Percentiles rank a stretch among this genome's conserved stretches.
Evolutionary conservation across 1,140 invertebrate species (phyloP).

Genomic region (Drosophila kepulauana): DNA sequence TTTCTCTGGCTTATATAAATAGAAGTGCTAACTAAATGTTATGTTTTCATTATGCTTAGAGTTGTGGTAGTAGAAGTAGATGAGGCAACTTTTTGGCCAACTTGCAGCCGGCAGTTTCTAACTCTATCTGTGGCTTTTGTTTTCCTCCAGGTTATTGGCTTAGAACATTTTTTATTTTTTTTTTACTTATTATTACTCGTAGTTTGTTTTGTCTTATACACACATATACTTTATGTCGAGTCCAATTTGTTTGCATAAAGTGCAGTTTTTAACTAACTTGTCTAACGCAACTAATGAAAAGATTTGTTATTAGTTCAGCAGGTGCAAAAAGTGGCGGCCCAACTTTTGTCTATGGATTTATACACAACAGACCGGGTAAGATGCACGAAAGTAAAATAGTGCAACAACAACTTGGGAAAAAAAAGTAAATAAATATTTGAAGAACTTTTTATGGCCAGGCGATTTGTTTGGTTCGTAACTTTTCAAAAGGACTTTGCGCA

Average conservation of each 20-base stretch:
- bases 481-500: constrained; percentile 54
- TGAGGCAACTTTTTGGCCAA: constrained; percentile 46
- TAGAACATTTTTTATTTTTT: constrained; percentile 60
- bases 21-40: constrained; percentile 81
- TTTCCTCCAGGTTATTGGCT: constrained; percentile 64
- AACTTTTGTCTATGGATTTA: constrained; percentile 64
- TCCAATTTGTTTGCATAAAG: constrained; percentile 72
- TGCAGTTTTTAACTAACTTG: constrained; percentile 82
- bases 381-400: constrained; percentile 13
- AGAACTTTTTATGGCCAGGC: constrained; percentile 78
- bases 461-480: constrained; percentile 69
- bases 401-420: constrained; percentile 65
- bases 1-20: constrained; percentile 57
- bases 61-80: constrained; percentile 19
- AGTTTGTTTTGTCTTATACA: constrained; percentile 8
- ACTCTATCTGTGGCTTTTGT: constrained; percentile 25
- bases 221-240: constrained; percentile 30
- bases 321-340: constrained; percentile 64
- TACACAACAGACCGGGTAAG: constrained; percentile 30
- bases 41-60: constrained; percentile 80
- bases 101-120: constrained; percentile 32
- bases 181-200: not conserved
- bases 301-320: constrained; percentile 79
- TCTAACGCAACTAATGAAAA: constrained; percentile 82
- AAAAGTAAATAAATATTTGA: constrained; percentile 83